Percentiles rank a stretch among this genome's conserved stretches.
Conservation (phyloP, 2,888 invertebrate species). For the Agrochola lychnidis region DNA sequence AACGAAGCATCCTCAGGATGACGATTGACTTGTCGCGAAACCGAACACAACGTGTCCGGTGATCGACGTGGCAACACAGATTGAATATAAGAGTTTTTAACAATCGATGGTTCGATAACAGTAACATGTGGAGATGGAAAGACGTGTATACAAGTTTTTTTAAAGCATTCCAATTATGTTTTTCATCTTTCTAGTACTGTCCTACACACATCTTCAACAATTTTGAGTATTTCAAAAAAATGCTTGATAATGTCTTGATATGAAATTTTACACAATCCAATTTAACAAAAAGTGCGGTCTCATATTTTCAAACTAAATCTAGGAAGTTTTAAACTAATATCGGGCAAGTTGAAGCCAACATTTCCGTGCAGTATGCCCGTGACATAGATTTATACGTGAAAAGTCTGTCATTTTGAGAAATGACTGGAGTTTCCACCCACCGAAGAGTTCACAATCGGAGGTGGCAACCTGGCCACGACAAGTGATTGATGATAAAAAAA, state of each 20-base stretch:
- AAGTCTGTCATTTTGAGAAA: constrained; percentile 83
- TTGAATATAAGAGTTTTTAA: too few relatives aligned
- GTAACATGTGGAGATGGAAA: background rate
- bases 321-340: constrained; percentile 66
- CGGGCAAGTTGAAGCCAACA: constrained; percentile 58
- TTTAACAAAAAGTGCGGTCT: constrained; percentile 57
- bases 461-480: constrained; percentile 74
- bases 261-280: constrained; percentile 44
- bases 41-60: too few relatives aligned
- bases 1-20: too few relatives aligned
- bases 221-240: background rate
- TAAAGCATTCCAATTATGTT: background rate
- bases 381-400: constrained; percentile 79
- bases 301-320: constrained; percentile 57
- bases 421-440: constrained; percentile 77
- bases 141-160: background rate
- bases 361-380: constrained; percentile 69
- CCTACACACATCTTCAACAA: background rate
- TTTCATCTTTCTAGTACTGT: background rate
- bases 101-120: background rate
- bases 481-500: constrained; percentile 74
- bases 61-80: too few relatives aligned
- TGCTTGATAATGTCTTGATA: constrained; percentile 5
- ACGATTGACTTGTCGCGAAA: too few relatives aligned
- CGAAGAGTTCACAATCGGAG: constrained; percentile 76